Base-by-base conservation (phyloP, 2,888 invertebrate species). In the Amitus sp. region DNA sequence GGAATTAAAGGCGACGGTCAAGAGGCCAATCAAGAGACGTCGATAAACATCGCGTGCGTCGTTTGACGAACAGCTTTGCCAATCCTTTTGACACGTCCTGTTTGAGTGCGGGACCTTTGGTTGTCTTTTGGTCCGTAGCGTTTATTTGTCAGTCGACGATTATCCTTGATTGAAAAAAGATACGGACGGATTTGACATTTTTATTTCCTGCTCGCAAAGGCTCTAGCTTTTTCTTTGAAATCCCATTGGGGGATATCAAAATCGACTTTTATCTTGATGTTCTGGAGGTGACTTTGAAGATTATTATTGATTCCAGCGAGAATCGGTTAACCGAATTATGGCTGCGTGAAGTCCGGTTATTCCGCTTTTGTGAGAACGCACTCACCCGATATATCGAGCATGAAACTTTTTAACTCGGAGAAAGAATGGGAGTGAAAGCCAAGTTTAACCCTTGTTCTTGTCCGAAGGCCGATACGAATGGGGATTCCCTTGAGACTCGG, bases 301-400 rank as follows among this genome's bases (percentile, higher is more conserved):
- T 37, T 54, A 50, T 46, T 42, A 53, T 56, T 64, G 19, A 50
- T 47, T 47, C 45, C 42, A 42, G 46, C 4, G n/a, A 40, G 37
- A 53, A 57, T 54, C 54, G 52, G 53, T 51, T 64, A 61, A 61
- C 64, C 56, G 56, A 64, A 56, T 64, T 64, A 56, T 60, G 37
- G 49, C 56, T 30, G 56, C 64, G 56, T 53, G 49, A 56, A 55
- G 51, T 51, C 59, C 53, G 63, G 52, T 55, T 54, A 63, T 52
- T 59, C 63, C 59, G 43, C 52, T 49, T 47, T 51, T 47, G 45
- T 51, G 55, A 49, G 37, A 49, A 59, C 48, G 15, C 20, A 54
- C 43, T 53, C 48, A 33, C 30, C 57, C 57, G 62, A 48, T 34
- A 50, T 57, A 57, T 57, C 46, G 56, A 46, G 49, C 56, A 37